Conservation (phyloP, 1,140 invertebrate genomes). For the Macrosteles quadrilineatus region DNA sequence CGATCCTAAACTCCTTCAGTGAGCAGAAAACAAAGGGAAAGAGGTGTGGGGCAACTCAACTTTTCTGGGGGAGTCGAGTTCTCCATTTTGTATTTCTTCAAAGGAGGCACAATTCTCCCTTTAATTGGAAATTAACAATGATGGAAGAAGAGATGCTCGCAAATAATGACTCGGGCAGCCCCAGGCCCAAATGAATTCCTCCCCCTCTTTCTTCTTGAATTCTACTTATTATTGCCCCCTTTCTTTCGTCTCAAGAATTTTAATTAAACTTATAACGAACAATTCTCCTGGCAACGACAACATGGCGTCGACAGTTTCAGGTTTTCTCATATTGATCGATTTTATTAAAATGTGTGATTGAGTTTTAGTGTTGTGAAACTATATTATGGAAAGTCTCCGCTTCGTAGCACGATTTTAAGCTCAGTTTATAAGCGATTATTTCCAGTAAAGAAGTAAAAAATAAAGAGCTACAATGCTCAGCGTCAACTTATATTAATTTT, state of each 20-base stretch:
- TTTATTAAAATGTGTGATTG: background rate
- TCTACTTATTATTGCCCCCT: constrained; percentile 28
- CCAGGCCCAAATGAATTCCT: constrained; percentile 20
- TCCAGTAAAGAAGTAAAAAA: too few species aligned
- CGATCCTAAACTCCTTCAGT: too few species aligned
- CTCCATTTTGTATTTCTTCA: constrained; percentile 32
- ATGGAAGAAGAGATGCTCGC: constrained; percentile 11
- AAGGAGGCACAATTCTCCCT: constrained; percentile 30
- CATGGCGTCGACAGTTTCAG: too few species aligned
- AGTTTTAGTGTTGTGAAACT: background rate
- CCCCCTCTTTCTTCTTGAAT: constrained; percentile 5
- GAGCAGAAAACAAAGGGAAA: constrained; percentile 9
- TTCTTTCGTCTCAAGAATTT: constrained; percentile 27
- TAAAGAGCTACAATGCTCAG: too few species aligned
- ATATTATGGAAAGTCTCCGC: background rate
- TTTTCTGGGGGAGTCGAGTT: background rate
- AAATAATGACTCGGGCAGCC: constrained; percentile 26
- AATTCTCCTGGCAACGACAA: too few species aligned
- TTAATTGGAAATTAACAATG: constrained; percentile 33
- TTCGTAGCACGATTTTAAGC: too few species aligned
- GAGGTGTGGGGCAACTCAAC: constrained; percentile 15
- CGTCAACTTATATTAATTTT: too few species aligned
- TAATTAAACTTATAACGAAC: constrained; percentile 29
- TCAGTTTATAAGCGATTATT: too few species aligned
- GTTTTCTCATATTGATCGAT: background rate